A percentile compares a stretch with the other conserved stretches of the same genome.
Conservation (phyloP, 2,113 vertebrate species). For the Paramisgurnus dabryanus region DNA sequence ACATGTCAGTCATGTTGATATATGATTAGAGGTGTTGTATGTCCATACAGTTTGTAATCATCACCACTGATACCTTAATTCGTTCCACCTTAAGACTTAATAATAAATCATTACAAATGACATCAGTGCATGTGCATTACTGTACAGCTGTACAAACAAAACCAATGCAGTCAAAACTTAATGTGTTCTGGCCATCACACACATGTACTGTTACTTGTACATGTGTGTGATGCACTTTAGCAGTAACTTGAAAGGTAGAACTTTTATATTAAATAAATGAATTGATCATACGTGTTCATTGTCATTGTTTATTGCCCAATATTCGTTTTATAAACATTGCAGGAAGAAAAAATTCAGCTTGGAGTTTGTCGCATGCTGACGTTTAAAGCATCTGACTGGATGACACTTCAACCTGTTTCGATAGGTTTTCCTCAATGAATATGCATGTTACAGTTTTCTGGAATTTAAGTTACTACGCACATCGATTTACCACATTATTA, state of each 20-base stretch:
- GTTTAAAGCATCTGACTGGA: constrained; percentile 2
- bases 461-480: neutral
- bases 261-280: neutral
- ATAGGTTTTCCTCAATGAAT: constrained; percentile 15
- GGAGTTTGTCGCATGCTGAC: constrained; percentile 11
- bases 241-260: neutral
- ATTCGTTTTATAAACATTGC: neutral
- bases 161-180: neutral
- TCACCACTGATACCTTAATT: neutral
- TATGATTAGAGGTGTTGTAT: neutral
- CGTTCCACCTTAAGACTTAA: neutral
- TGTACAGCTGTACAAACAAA: constrained; percentile 2
- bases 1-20: neutral
- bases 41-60: neutral
- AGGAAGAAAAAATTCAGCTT: neutral
- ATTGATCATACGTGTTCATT: neutral
- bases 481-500: constrained; percentile 24
- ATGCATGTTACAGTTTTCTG: constrained; percentile 7
- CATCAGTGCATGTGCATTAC: constrained; percentile 9
- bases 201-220: neutral
- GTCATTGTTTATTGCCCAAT: neutral
- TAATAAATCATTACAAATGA: neutral
- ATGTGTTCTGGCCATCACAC: neutral
- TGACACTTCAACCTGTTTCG: neutral
- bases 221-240: neutral